phyloP scores from a whole-genome alignment of 2,113 vertebrate genomes.

The Paradoxurus hermaphroditus region DNA sequence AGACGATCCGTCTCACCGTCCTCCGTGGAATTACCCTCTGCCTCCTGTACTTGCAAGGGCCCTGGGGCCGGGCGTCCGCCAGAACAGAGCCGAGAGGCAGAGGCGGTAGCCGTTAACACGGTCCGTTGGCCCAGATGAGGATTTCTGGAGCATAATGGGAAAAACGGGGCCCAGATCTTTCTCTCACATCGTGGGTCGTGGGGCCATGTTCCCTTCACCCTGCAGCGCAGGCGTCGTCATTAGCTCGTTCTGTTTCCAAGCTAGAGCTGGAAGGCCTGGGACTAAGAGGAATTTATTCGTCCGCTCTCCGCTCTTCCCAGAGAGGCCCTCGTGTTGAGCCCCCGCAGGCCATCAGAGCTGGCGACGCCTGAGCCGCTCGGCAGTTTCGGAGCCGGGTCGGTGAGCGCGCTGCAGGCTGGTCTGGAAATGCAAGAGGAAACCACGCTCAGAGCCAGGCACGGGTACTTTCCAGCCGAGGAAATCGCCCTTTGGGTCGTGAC shows the following conservation, averaged over 20 bases:
- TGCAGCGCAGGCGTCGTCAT: neutral
- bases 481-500: neutral
- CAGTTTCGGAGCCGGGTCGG: neutral
- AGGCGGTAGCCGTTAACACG: neutral
- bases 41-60: neutral
- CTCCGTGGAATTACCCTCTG: neutral
- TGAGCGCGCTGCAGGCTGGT: neutral
- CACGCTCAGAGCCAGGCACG: neutral
- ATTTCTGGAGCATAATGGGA: neutral
- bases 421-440: neutral
- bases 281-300: neutral
- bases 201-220: neutral
- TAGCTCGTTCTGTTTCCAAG: neutral
- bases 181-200: neutral
- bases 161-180: neutral
- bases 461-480: neutral
- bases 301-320: neutral
- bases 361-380: neutral
- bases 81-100: neutral
- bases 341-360: neutral
- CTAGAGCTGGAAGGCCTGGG: neutral
- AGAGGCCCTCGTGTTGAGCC: neutral
- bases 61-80: neutral
- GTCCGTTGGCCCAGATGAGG: neutral
- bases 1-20: neutral